Evolutionary conservation across 2,888 invertebrate genomes (phyloP).

Genomic region (Catotricha subobsoleta): DNA sequence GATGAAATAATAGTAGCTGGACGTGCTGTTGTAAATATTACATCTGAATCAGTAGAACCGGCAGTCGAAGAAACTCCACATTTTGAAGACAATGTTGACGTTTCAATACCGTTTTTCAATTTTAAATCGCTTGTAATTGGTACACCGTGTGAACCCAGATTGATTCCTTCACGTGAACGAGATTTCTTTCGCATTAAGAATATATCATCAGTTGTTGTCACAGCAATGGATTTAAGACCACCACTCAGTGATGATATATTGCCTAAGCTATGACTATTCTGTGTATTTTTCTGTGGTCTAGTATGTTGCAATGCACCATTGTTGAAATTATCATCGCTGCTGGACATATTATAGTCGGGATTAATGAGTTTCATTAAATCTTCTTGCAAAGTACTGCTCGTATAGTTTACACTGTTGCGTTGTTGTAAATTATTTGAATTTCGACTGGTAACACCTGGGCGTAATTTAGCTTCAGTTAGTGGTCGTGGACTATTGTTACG

Average conservation of each 20-base stretch:
- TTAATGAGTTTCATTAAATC: conserved; percentile 74
- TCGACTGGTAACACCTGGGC: conserved; percentile 30
- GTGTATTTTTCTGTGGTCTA: conserved; percentile 12
- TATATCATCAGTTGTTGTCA: conserved; percentile 11
- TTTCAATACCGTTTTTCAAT: conserved; percentile 17
- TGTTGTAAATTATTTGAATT: conserved; percentile 32
- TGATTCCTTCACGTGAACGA: conserved; percentile 17
- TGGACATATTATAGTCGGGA: conserved; percentile 42
- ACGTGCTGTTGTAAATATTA: conserved; percentile 43
- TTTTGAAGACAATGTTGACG: conserved; percentile 1
- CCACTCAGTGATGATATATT: conserved; percentile 15
- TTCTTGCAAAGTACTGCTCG: conserved; percentile 50
- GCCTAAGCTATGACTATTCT: conserved; percentile 15
- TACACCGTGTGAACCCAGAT: conserved; percentile 17
- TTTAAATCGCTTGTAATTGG: conserved; percentile 9
- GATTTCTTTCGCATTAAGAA: conserved; percentile 14
- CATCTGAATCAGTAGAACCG: conserved; percentile 29
- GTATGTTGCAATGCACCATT: conserved; percentile 10
- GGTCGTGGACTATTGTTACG: conserved; percentile 43
- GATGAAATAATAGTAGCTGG: conserved; percentile 47
- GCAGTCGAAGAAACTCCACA: conserved; percentile 12
- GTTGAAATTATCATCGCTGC: conserved; percentile 18
- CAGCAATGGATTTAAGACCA: conserved; percentile 10
- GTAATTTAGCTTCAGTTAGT: conserved; percentile 38
- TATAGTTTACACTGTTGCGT: conserved; percentile 16